phyloP scores from a whole-genome alignment of 2,113 vertebrate species.

The Stegastes partitus region DNA sequence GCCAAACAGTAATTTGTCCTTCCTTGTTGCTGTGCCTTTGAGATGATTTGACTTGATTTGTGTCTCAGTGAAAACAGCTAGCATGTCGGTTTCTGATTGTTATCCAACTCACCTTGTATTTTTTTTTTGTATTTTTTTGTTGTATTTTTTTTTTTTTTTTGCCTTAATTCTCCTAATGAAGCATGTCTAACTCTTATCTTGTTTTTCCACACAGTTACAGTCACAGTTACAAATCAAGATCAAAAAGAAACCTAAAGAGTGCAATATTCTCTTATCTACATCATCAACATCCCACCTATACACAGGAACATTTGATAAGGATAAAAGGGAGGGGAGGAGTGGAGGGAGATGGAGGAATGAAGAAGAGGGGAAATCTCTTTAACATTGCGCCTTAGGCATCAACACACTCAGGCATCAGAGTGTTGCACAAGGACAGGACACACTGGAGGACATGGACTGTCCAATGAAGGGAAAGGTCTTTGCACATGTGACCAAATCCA shows the following conservation, averaged over 20 bases:
- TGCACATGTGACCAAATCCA: slow-evolving; percentile 74
- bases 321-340: slow-evolving; percentile 15
- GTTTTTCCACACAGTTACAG: slow-evolving; percentile 75
- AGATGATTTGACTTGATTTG: slow-evolving; percentile 66
- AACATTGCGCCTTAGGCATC: slow-evolving; percentile 71
- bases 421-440: slow-evolving; percentile 74
- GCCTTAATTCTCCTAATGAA: slow-evolving; percentile 71
- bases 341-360: slow-evolving; percentile 26
- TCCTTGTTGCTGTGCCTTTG: slow-evolving; percentile 57
- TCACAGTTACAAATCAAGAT: slow-evolving; percentile 79
- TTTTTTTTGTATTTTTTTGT: slow-evolving; percentile 5
- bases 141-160: slow-evolving; percentile 5
- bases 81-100: slow-evolving; percentile 60
- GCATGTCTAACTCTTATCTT: slow-evolving; percentile 74
- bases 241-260: slow-evolving; percentile 79
- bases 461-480: slow-evolving; percentile 72
- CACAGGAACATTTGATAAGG: slow-evolving; percentile 72
- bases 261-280: slow-evolving; percentile 82
- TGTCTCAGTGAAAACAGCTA: slow-evolving; percentile 62
- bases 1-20: slow-evolving; percentile 57
- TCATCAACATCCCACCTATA: slow-evolving; percentile 78
- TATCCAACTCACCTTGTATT: slow-evolving; percentile 47
- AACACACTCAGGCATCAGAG: slow-evolving; percentile 69
- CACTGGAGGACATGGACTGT: slow-evolving; percentile 69
- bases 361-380: slow-evolving; percentile 65